Conservation (phyloP, 2,888 invertebrate genomes). For the Cotesia congregata region DNA sequence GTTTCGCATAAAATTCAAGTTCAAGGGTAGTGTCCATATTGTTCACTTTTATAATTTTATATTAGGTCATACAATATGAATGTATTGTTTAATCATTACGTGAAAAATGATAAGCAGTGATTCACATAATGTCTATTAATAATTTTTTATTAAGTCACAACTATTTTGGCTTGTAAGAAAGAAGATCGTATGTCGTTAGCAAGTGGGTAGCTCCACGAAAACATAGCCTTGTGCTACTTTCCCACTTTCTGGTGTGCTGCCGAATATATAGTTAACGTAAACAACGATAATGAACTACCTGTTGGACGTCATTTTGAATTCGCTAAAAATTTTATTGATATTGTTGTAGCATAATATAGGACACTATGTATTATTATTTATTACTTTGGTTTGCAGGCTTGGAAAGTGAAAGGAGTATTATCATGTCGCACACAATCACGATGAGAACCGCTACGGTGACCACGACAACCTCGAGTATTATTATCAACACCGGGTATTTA, state of each 20-base stretch:
- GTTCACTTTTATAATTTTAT: no score
- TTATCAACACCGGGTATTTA: conserved; percentile 86
- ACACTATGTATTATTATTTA: no score
- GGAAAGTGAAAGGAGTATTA: conserved; percentile 51
- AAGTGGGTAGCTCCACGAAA: conserved; percentile 56
- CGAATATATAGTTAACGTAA: neutral
- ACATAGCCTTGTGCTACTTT: conserved; percentile 59
- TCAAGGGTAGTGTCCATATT: no score
- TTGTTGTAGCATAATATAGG: no score
- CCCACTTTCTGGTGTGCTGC: neutral
- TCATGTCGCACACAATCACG: conserved; percentile 91
- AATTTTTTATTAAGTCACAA: conserved; percentile 39
- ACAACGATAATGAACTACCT: neutral
- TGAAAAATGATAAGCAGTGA: conserved; percentile 1
- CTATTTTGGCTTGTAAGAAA: conserved; percentile 45
- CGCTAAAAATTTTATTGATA: no score
- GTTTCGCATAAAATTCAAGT: no score
- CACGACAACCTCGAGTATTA: conserved; percentile 82
- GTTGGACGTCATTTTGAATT: no score
- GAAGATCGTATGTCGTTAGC: conserved; percentile 16
- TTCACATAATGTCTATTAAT: conserved; percentile 14
- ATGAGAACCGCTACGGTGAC: conserved; percentile 82
- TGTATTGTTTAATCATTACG: neutral
- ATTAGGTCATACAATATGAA: no score
- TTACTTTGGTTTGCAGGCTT: conserved; percentile 33